These are phyloP conservation scores for Catagonus wagneri DNA, from an alignment of 2,113 vertebrate species.

Conservation along the genomic window DNA sequence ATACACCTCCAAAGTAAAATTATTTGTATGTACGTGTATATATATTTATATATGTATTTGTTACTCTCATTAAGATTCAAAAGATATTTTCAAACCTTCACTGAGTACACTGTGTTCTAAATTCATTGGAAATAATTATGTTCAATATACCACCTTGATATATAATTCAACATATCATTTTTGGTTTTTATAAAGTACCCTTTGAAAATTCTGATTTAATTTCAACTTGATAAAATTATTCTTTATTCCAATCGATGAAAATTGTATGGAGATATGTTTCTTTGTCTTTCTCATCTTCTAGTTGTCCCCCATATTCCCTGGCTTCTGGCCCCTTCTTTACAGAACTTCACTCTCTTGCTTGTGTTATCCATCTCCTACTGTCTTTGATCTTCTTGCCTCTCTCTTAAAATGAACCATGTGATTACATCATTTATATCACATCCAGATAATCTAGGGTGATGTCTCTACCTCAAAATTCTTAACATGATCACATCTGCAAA, in stretches of 20 bases:
- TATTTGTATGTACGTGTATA: no score
- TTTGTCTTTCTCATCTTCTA: background rate
- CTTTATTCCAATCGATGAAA: background rate
- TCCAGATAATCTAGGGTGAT: background rate
- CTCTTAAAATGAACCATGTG: background rate
- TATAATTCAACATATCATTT: background rate
- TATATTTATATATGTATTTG: background rate
- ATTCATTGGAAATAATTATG: background rate
- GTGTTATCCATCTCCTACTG: background rate
- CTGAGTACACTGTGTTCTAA: background rate
- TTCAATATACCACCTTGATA: background rate
- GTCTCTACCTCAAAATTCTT: background rate
- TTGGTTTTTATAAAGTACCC: background rate
- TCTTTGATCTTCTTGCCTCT: background rate
- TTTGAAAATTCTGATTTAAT: background rate
- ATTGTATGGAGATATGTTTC: background rate
- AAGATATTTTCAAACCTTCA: background rate
- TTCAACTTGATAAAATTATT: background rate
- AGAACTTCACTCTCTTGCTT: background rate
- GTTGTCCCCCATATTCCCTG: background rate
- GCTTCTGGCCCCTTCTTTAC: fast-evolving
- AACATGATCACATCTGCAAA: background rate
- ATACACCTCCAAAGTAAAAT: background rate
- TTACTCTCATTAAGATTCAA: background rate
- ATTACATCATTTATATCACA: background rate